Conservation (phyloP, 2,797 vertebrate species). For the Cirrhinus mrigala region DNA sequence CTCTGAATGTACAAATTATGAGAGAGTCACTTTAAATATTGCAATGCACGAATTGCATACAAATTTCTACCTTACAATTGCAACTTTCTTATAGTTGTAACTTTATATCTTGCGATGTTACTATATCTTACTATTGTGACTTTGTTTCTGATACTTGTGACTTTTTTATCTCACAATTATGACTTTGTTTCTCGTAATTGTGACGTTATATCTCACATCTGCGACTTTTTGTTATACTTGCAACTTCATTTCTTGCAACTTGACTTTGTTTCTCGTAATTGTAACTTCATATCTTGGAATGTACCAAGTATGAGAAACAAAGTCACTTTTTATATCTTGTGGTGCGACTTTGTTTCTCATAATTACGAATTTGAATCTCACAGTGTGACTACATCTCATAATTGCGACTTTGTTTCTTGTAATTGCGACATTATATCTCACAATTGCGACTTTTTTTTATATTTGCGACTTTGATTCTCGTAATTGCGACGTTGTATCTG, state of each 20-base stretch:
- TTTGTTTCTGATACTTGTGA: too few species aligned
- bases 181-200: not conserved
- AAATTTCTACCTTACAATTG: too few species aligned
- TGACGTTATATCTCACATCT: not conserved
- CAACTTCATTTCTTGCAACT: not conserved
- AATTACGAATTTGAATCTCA: not conserved
- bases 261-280: not conserved
- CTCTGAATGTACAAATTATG: too few species aligned
- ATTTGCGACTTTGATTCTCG: not conserved
- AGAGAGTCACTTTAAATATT: too few species aligned
- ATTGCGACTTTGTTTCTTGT: not conserved
- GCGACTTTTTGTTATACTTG: not conserved
- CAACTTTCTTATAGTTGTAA: too few species aligned
- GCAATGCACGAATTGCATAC: too few species aligned
- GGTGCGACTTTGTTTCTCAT: not conserved
- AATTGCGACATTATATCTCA: too few species aligned
- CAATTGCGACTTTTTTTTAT: too few species aligned
- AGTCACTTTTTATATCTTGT: too few species aligned
- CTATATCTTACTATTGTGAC: too few species aligned
- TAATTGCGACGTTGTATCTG: not conserved
- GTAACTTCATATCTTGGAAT: not conserved
- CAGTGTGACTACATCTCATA: not conserved
- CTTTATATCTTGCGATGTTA: too few species aligned
- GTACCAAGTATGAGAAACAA: too few species aligned
- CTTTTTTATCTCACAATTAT: not conserved